Conservation (phyloP, 2,888 invertebrate genomes). For the Baccha elongata region DNA sequence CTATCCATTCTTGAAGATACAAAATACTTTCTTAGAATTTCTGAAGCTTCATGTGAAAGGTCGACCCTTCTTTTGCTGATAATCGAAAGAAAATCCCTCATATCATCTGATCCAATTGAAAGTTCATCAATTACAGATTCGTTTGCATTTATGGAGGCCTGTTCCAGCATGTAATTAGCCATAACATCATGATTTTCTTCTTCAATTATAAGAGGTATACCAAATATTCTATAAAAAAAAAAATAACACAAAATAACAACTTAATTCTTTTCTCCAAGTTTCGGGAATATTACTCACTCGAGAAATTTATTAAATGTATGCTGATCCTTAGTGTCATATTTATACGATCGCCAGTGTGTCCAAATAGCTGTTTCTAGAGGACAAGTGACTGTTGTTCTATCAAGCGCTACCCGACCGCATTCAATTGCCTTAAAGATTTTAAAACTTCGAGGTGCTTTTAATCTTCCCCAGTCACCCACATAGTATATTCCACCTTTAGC, state of each 20-base stretch:
- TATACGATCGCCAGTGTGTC: conserved; percentile 80
- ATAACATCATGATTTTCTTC: conserved; percentile 76
- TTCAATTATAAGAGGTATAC: conserved; percentile 80
- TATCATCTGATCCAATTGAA: conserved; percentile 78
- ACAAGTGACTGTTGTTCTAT: conserved; percentile 74
- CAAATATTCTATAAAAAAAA: conserved; percentile 79
- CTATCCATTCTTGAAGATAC: conserved; percentile 81
- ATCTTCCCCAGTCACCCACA: conserved; percentile 81
- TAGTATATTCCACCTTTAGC: conserved; percentile 81
- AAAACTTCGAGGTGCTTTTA: conserved; percentile 75
- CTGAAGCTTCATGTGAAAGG: conserved; percentile 78
- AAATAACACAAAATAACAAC: neutral
- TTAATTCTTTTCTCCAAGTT: neutral
- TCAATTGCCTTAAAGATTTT: conserved; percentile 78
- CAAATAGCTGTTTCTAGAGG: conserved; percentile 80
- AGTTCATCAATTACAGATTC: conserved; percentile 76
- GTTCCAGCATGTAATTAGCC: conserved; percentile 78
- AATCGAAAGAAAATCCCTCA: conserved; percentile 76
- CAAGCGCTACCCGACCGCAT: conserved; percentile 75
- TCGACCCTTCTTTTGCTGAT: conserved; percentile 76
- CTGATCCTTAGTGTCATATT: conserved; percentile 77
- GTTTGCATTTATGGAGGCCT: conserved; percentile 69
- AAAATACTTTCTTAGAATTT: conserved; percentile 82
- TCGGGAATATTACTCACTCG: conserved; percentile 76
- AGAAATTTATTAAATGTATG: conserved; percentile 78